Conservation (phyloP, 2,797 vertebrate genomes). For the Numenius phaeopus region DNA sequence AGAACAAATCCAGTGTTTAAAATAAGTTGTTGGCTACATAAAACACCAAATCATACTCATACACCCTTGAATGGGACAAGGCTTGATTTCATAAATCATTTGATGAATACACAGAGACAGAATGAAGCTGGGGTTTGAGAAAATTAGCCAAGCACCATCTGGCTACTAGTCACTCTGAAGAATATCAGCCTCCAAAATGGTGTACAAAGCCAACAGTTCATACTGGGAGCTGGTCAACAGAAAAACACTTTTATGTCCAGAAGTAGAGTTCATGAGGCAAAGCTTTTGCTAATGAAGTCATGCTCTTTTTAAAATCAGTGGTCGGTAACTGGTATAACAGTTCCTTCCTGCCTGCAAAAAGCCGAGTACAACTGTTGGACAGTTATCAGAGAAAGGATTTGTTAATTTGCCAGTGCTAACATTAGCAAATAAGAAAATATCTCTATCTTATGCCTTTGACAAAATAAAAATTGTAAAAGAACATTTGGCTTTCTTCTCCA, state of each 20-base stretch:
- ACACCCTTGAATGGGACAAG: background rate
- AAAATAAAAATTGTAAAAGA: constrained; percentile 18
- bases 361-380: background rate
- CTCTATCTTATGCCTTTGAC: background rate
- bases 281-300: background rate
- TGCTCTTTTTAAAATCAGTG: background rate
- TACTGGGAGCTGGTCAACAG: background rate
- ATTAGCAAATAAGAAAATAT: constrained; percentile 7
- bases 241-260: background rate
- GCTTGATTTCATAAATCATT: background rate
- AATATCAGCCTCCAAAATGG: background rate
- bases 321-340: background rate
- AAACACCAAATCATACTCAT: background rate
- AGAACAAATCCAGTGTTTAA: background rate
- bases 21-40: background rate
- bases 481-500: constrained; percentile 63
- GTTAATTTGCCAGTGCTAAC: background rate
- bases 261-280: background rate
- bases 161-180: background rate
- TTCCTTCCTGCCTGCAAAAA: background rate
- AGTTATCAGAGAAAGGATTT: background rate
- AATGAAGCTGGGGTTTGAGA: background rate
- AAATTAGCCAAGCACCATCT: background rate
- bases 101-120: background rate
- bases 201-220: background rate